Conservation (phyloP, 2,888 invertebrate genomes). For the Hemistola chrysoprasaria region DNA sequence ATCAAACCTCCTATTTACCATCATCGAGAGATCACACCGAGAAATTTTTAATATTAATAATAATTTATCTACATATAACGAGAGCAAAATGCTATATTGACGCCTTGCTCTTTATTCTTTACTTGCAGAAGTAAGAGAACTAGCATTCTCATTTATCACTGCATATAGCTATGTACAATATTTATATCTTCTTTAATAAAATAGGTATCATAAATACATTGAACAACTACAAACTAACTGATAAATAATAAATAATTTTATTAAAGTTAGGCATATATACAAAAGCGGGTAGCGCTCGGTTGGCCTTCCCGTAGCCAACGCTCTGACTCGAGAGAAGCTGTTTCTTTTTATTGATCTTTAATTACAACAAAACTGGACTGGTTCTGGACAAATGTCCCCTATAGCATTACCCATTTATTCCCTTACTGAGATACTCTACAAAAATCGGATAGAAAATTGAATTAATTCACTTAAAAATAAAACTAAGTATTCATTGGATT, state of each 20-base stretch:
- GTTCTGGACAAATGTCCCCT: slow-evolving; percentile 57
- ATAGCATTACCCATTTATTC: slow-evolving; percentile 28
- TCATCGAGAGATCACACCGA: slow-evolving; percentile 33
- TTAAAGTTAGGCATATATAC: slow-evolving; percentile 73
- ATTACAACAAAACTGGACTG: slow-evolving; percentile 47
- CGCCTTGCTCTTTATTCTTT: slow-evolving; percentile 1
- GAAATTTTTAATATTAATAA: slow-evolving; percentile 27
- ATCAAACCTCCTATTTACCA: slow-evolving; percentile 25
- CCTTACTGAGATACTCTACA: slow-evolving; percentile 11
- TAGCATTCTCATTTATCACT: slow-evolving; percentile 11
- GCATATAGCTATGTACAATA: slow-evolving; percentile 23
- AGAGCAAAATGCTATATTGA: slow-evolving; percentile 12
- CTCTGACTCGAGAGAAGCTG: slow-evolving; percentile 39
- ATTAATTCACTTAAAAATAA: slow-evolving; percentile 33
- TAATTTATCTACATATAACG: slow-evolving; percentile 29
- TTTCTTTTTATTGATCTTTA: slow-evolving; percentile 36
- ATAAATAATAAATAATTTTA: slow-evolving; percentile 79
- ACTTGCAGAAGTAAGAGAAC: slow-evolving; percentile 7
- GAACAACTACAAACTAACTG: slow-evolving; percentile 58
- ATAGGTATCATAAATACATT: slow-evolving; percentile 41
- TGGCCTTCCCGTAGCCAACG: slow-evolving; percentile 38
- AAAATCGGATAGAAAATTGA: slow-evolving; percentile 28
- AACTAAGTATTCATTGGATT: slow-evolving; percentile 43
- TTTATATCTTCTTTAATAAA: slow-evolving; percentile 39
- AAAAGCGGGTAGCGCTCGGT: slow-evolving; percentile 69